Conservation (phyloP, 2,797 vertebrate species). For the Phaenicophaeus curvirostris region DNA sequence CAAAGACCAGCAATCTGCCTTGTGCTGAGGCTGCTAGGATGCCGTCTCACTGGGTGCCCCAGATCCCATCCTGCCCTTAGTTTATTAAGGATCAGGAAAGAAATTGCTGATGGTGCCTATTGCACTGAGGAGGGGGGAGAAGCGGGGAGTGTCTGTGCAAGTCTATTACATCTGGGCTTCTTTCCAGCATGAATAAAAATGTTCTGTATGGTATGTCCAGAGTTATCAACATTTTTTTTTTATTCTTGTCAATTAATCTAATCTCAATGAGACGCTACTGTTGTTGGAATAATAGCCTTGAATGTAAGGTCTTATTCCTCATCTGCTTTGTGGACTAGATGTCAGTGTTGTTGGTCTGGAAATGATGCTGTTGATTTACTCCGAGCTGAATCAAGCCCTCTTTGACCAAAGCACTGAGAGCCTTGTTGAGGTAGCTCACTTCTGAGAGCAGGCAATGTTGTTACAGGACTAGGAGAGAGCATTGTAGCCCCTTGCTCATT, state of each 20-base stretch:
- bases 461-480: neutral
- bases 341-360: neutral
- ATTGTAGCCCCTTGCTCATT: neutral
- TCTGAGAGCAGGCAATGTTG: neutral
- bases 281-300: slow-evolving; percentile 13
- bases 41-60: neutral
- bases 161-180: slow-evolving; percentile 60
- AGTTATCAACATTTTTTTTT: slow-evolving; percentile 47
- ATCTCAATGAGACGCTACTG: slow-evolving; percentile 8
- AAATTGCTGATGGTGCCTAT: slow-evolving; percentile 15
- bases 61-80: neutral
- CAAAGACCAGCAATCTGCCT: slow-evolving; percentile 6
- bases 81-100: slow-evolving; percentile 32
- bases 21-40: neutral
- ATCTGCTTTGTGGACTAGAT: neutral
- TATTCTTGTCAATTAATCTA: slow-evolving; percentile 64
- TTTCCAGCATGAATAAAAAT: slow-evolving; percentile 50
- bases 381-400: neutral
- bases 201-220: slow-evolving; percentile 18
- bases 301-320: slow-evolving; percentile 35
- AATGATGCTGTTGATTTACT: neutral
- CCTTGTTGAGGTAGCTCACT: neutral
- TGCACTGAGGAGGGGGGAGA: neutral
- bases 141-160: neutral
- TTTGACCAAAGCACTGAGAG: neutral